phyloP scores from a whole-genome alignment of 1,140 invertebrate genomes.

The Carposina sasakii region DNA sequence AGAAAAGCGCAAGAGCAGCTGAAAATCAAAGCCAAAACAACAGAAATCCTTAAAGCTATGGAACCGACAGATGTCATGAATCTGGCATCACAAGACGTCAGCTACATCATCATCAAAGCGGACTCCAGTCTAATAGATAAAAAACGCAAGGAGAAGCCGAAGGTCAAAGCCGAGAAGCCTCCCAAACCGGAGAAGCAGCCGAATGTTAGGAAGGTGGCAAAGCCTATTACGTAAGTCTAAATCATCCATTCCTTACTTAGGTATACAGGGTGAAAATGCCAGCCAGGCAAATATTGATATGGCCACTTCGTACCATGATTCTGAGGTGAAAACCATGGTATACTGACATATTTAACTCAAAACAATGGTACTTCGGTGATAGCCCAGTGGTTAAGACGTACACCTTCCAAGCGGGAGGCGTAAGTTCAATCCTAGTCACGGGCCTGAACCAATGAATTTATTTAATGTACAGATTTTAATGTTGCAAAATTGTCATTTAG shows the following conservation, averaged over 20 bases:
- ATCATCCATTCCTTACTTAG: not conserved
- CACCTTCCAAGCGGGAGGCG: no score
- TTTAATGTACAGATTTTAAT: no score
- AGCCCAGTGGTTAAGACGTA: no score
- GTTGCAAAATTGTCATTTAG: no score
- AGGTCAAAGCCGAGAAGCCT: slow-evolving; percentile 11
- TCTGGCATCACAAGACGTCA: slow-evolving; percentile 41
- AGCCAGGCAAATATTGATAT: not conserved
- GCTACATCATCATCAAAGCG: slow-evolving; percentile 49
- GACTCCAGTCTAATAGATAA: not conserved
- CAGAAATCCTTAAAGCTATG: slow-evolving; percentile 34
- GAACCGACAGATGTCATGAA: slow-evolving; percentile 30
- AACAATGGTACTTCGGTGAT: no score
- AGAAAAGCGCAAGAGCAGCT: slow-evolving; percentile 11
- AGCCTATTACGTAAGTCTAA: not conserved
- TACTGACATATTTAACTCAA: no score
- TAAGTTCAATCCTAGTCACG: no score
- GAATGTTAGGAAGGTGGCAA: slow-evolving; percentile 13
- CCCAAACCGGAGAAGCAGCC: not conserved
- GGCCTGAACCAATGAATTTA: no score
- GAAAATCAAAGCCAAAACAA: slow-evolving; percentile 28
- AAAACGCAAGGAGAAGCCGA: not conserved
- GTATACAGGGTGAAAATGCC: not conserved
- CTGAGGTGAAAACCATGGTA: no score
- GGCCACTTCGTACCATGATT: no score